Conservation (phyloP, 2,888 invertebrate species). For the Ischnus inquisitorius region DNA sequence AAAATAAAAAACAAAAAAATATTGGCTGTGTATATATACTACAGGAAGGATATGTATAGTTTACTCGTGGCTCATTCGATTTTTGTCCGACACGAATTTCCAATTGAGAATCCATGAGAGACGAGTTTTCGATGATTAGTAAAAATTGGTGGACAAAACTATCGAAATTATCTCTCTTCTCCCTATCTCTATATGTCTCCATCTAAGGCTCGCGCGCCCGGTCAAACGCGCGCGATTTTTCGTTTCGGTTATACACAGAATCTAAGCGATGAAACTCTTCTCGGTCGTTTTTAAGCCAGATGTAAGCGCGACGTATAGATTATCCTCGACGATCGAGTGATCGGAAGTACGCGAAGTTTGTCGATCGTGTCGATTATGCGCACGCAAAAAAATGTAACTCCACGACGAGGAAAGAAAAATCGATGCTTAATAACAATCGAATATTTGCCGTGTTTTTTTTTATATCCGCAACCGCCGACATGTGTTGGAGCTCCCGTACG, state of each 20-base stretch:
- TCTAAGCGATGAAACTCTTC: not conserved
- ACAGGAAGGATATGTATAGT: slow-evolving; percentile 61
- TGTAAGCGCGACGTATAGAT: not conserved
- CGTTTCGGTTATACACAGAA: not conserved
- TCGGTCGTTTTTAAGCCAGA: not conserved
- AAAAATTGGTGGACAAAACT: slow-evolving; percentile 18
- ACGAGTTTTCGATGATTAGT: slow-evolving; percentile 36
- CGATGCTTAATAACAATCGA: not conserved
- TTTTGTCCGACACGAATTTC: slow-evolving; percentile 50
- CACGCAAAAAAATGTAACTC: slow-evolving; percentile 24
- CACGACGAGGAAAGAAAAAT: slow-evolving; percentile 5
- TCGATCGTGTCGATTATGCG: slow-evolving; percentile 29
- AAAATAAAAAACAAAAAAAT: slow-evolving; percentile 56
- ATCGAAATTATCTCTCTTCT: not conserved
- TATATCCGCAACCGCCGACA: not conserved
- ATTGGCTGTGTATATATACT: slow-evolving; percentile 69
- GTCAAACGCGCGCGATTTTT: not conserved
- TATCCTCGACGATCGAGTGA: slow-evolving; percentile 9
- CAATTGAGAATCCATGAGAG: not conserved
- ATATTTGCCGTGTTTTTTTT: not conserved
- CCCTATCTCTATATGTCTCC: slow-evolving; percentile 4
- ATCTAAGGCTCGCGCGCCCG: not conserved
- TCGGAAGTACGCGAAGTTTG: slow-evolving; percentile 20
- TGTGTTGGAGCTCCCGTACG: slow-evolving; percentile 1
- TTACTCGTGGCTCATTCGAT: slow-evolving; percentile 43